phyloP scores from a whole-genome alignment of 1,140 invertebrate species.

The Sarcophaga bullata region DNA sequence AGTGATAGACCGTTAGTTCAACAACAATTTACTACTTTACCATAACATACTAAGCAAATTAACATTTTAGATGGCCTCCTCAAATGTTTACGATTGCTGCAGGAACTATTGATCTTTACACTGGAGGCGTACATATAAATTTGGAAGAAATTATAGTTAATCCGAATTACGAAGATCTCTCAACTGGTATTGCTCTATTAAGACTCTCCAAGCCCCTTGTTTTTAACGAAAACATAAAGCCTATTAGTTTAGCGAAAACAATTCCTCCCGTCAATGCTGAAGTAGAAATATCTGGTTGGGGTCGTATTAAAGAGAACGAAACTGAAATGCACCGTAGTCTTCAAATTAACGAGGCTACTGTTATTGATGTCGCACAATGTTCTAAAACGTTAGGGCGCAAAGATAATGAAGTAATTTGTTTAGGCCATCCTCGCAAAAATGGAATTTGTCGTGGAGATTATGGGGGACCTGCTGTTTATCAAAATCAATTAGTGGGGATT shows the following conservation, averaged over 20 bases:
- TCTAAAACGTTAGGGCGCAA: conserved; percentile 26
- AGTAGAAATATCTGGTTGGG: conserved; percentile 59
- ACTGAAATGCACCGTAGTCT: conserved; percentile 44
- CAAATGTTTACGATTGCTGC: conserved; percentile 53
- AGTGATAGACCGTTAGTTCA: conserved; percentile 31
- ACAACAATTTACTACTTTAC: conserved; percentile 44
- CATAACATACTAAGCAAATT: conserved; percentile 36
- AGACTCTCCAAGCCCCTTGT: conserved; percentile 49
- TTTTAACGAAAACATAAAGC: conserved; percentile 48
- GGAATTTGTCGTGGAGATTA: conserved; percentile 57
- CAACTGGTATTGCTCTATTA: conserved; percentile 54
- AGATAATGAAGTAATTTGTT: conserved; percentile 51
- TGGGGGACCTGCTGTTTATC: conserved; percentile 57
- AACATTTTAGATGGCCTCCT: conserved; percentile 51
- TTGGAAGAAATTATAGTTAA: conserved; percentile 55
- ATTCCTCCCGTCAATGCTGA: conserved; percentile 46
- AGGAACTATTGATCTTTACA: conserved; percentile 55
- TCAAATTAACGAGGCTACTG: conserved; percentile 43
- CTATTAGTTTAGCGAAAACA: conserved; percentile 48
- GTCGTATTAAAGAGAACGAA: conserved; percentile 50
- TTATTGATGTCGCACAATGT: conserved; percentile 46
- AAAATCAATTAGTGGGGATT: conserved; percentile 51
- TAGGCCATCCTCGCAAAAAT: conserved; percentile 51
- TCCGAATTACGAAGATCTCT: conserved; percentile 52
- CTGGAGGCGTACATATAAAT: conserved; percentile 51